Conservation (phyloP, 64 coral and sea anemone genomes). For the Dendrophyllia cribrosa region DNA sequence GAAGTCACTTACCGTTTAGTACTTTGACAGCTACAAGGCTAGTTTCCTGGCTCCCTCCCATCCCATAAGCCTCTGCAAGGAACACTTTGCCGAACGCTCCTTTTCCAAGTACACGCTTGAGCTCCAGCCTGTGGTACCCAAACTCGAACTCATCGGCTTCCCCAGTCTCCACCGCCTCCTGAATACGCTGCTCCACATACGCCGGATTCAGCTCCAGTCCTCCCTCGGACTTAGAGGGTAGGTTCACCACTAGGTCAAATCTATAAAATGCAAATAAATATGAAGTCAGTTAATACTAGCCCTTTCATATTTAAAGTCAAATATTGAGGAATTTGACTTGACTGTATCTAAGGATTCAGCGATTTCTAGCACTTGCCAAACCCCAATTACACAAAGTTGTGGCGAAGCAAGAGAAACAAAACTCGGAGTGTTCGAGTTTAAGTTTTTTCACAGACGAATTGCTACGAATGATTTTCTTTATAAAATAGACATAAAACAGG, state of each 20-base stretch:
- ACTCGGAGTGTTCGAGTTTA: no score
- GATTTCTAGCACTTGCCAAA: no score
- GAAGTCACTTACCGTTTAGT: slow-evolving; percentile 68
- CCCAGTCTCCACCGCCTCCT: slow-evolving; percentile 82
- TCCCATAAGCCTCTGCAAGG: slow-evolving; percentile 84
- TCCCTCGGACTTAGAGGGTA: slow-evolving; percentile 64
- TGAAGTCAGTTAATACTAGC: no score
- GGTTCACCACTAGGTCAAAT: slow-evolving; percentile 55
- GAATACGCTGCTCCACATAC: slow-evolving; percentile 91
- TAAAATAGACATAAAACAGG: no score
- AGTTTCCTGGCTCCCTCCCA: slow-evolving; percentile 44
- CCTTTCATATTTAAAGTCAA: no score
- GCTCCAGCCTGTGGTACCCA: slow-evolving; percentile 86
- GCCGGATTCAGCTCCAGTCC: slow-evolving; percentile 94
- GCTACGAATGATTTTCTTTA: no score
- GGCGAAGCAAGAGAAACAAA: no score
- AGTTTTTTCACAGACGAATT: no score
- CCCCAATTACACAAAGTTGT: no score
- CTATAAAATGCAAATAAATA: slow-evolving; percentile 7
- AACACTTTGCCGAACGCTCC: slow-evolving; percentile 93
- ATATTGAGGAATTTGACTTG: no score
- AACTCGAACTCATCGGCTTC: slow-evolving; percentile 91
- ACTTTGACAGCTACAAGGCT: slow-evolving; percentile 84
- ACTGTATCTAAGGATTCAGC: no score
- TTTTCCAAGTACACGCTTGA: slow-evolving; percentile 79